These are phyloP conservation scores for Sorex maritimensis DNA, from an alignment of 2,797 vertebrate species.

Conservation along the genomic window DNA sequence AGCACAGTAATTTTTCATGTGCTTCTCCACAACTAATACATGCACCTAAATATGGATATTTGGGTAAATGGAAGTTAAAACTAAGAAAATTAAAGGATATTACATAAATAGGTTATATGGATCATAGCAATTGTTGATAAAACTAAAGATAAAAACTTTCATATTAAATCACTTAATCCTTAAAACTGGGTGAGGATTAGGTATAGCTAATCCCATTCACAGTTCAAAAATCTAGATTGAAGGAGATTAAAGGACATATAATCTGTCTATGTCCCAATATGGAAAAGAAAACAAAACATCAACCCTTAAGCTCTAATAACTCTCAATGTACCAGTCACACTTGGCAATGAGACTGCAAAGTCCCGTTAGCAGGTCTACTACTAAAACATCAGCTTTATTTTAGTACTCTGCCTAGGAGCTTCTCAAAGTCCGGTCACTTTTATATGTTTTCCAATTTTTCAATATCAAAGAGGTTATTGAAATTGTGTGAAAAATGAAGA, in stretches of 20 bases:
- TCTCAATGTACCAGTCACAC: not conserved
- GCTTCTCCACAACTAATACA: not conserved
- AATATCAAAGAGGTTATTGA: not conserved
- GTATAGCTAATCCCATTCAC: not conserved
- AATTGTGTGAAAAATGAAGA: not conserved
- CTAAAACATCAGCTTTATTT: not conserved
- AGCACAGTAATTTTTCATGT: not conserved
- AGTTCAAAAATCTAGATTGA: not conserved
- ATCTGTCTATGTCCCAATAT: not conserved
- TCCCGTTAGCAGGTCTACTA: no score
- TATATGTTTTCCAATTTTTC: not conserved
- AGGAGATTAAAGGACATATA: not conserved
- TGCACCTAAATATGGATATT: not conserved
- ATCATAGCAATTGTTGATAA: not conserved
- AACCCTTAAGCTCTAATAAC: not conserved
- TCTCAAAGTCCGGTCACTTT: not conserved
- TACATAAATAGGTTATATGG: not conserved
- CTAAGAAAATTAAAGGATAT: not conserved
- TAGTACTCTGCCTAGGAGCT: not conserved
- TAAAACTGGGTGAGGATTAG: not conserved
- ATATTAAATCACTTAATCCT: not conserved
- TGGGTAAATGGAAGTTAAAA: not conserved
- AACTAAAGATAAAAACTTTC: not conserved
- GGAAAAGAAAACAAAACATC: not conserved
- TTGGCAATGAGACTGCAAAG: not conserved